Base-by-base conservation (phyloP, 2,113 vertebrate species). In the Phaetusa simplex region DNA sequence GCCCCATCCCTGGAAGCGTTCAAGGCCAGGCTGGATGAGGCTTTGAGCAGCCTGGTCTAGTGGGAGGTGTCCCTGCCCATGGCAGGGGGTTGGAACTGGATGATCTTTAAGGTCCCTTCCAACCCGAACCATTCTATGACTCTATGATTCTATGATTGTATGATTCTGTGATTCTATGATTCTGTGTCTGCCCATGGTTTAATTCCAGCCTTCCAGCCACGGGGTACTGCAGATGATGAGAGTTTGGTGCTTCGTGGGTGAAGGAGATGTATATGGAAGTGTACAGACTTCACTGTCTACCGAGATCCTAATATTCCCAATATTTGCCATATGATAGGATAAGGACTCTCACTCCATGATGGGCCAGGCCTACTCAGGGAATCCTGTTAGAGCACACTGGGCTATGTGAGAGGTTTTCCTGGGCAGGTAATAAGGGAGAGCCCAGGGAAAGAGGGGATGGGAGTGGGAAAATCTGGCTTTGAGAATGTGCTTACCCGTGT, bases 171-270 rank as follows among this genome's bases (percentile, higher is more conserved):
- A 45, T 45, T 45, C 43, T 45, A 18, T 45, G 43, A 45, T 45
- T 45, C 43, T 18, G 2, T 50, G 26, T 21, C 55, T 69, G 22
- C 26, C 1, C 3, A 14, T 29, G 26, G 36, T 43, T 92, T 77
- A 34, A 43, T 82, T 61, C 58, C 27, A 62, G 50, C 49, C 18
- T 70, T 53, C 18, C 23, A 70, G 19, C 12, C 2, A 1, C 27
- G n/a, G 27, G 22, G 22, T 24, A 55, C 55, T 50, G 49, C 49
- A 45, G 56, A 9, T 47, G 38, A 38, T 58, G 58, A 70, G 19
- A 21, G 8, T 58, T 78, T 1, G 3, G 42, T 82, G 18, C 45
- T 85, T 72, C 34, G 6, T 38, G 36, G 8, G 27, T 0, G 1
- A 69, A 73, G 12, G 69, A n/a, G 34, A 19, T 42, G 24, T 6